Evolutionary conservation across 2,797 vertebrate species (phyloP).

Genomic region (Xenops minutus): DNA sequence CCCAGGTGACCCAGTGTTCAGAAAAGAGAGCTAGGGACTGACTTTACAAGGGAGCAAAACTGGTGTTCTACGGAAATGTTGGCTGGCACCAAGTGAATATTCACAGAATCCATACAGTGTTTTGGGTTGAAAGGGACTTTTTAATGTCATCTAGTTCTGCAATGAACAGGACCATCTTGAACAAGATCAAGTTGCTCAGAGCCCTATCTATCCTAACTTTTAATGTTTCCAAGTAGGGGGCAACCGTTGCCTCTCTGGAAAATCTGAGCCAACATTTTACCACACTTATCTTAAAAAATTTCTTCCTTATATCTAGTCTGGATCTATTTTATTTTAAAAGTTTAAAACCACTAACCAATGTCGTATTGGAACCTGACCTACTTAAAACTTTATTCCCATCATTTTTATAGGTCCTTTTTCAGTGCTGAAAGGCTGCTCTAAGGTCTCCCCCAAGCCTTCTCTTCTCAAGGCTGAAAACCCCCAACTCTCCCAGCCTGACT

Average conservation of each 20-base stretch:
- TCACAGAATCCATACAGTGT: not conserved
- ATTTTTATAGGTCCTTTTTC: not conserved
- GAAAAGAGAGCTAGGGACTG: not conserved
- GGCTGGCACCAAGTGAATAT: not conserved
- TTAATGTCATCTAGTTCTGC: not conserved
- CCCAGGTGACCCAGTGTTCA: not conserved
- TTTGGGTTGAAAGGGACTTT: not conserved
- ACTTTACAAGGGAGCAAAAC: not conserved
- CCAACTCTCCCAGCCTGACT: not conserved
- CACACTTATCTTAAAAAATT: not conserved
- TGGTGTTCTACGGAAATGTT: not conserved
- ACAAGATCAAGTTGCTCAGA: not conserved
- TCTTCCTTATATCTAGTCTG: not conserved
- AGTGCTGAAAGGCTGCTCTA: not conserved
- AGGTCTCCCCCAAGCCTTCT: not conserved
- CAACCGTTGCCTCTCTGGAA: accelerated
- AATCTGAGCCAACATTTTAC: not conserved
- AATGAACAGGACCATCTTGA: not conserved
- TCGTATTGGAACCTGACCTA: not conserved
- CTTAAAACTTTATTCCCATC: not conserved
- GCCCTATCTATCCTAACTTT: not conserved
- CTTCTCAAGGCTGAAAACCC: not conserved
- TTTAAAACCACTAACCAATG: not conserved
- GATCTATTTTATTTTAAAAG: not conserved
- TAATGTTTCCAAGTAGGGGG: not conserved